Percentiles rank a stretch among this genome's conserved stretches.
Evolutionary conservation across 1,140 invertebrate species (phyloP).

Genomic region (Druon quercuslanigerum): DNA sequence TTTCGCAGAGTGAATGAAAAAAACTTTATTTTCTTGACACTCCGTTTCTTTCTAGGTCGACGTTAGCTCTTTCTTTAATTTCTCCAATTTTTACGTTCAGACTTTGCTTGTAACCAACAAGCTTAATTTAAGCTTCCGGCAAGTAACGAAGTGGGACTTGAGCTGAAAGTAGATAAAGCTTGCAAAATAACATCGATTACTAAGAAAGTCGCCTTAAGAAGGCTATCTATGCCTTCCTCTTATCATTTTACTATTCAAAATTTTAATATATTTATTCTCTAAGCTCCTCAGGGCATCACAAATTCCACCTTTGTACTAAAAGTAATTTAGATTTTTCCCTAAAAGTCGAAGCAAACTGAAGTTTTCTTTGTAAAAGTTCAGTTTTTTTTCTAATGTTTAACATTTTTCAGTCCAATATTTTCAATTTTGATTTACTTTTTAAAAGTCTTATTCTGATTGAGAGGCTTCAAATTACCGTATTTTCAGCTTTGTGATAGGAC

Average conservation of each 20-base stretch:
- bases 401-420: too few species aligned
- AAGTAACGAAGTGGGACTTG: slow-evolving; percentile 31
- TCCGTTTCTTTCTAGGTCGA: slow-evolving; percentile 1
- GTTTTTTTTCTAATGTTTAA: too few species aligned
- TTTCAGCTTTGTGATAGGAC: too few species aligned
- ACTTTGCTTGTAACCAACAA: not conserved
- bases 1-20: too few species aligned
- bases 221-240: not conserved
- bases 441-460: too few species aligned
- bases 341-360: not conserved
- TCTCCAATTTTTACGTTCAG: slow-evolving; percentile 15
- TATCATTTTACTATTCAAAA: slow-evolving; percentile 13
- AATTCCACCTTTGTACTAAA: not conserved
- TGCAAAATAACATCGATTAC: slow-evolving; percentile 22
- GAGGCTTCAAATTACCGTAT: too few species aligned
- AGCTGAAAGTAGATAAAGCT: slow-evolving; percentile 17
- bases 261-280: slow-evolving; percentile 12
- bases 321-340: not conserved
- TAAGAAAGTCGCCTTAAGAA: slow-evolving; percentile 1
- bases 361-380: too few species aligned
- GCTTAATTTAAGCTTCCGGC: slow-evolving; percentile 18
- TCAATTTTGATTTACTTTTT: too few species aligned
- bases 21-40: too few species aligned
- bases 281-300: not conserved
- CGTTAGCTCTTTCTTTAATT: not conserved